phyloP scores from a whole-genome alignment of 2,797 vertebrate genomes.

The Lacerta agilis region DNA sequence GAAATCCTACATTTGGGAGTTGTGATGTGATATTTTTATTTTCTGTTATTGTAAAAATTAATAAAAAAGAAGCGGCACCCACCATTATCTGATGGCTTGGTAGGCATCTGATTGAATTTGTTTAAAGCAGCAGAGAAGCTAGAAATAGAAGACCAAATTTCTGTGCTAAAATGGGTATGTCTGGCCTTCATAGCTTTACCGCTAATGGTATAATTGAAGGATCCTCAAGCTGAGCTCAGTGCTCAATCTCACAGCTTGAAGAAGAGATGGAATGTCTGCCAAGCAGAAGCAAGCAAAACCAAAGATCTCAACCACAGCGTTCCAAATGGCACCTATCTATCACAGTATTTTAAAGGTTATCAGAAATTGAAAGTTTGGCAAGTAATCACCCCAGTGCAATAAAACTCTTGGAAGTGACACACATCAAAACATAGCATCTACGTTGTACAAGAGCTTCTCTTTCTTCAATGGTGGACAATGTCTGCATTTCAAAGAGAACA shows the following conservation, averaged over 20 bases:
- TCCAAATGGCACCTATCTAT: conserved; percentile 32
- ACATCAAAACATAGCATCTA: conserved; percentile 26
- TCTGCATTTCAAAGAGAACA: not conserved
- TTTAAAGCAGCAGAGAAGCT: not conserved
- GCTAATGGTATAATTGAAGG: conserved; percentile 31
- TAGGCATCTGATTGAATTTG: not conserved
- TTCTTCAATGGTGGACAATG: not conserved
- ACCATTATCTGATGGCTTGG: not conserved
- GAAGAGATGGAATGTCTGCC: conserved; percentile 30
- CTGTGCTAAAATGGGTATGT: conserved; percentile 28
- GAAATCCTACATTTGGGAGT: too few species aligned
- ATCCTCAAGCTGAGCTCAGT: conserved; percentile 29
- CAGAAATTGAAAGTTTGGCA: conserved; percentile 33
- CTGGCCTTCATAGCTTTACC: conserved; percentile 22
- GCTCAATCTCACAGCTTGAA: not conserved
- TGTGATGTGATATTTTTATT: too few species aligned
- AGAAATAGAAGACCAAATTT: conserved; percentile 20
- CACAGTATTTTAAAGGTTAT: conserved; percentile 15
- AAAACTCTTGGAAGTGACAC: conserved; percentile 30
- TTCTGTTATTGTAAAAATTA: too few species aligned
- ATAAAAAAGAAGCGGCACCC: not conserved
- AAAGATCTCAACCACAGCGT: not conserved
- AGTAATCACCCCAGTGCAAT: conserved; percentile 32
- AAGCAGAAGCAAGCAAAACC: conserved; percentile 40
- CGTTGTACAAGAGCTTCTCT: not conserved